Base-by-base conservation (phyloP, 2,113 vertebrate genomes). In the Todiramphus saurophagus region DNA sequence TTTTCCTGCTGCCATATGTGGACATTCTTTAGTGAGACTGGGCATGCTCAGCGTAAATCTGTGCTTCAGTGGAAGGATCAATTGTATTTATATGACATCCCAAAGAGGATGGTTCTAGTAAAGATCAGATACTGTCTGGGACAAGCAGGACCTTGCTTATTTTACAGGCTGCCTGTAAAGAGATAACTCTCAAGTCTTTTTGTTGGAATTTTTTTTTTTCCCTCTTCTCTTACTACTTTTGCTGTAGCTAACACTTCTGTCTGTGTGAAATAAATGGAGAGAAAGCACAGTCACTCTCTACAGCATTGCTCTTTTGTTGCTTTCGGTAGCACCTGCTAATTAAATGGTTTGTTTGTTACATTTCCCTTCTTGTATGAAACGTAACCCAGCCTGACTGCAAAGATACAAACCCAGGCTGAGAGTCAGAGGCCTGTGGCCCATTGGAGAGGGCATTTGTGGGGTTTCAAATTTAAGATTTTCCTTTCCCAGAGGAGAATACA, bases 301-400 rank as follows among this genome's bases (percentile, higher is more conserved):
- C 30, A 91, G 39, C 30, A 73, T 35, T 79, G 69, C n/a, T 92
- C 67, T 95, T 74, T 93, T 78, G 60, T 69, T 81, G 73, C 39
- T 68, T 89, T 84, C 69, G 68, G 62, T 35, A 87, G 35, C 75
- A 89, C 48, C 66, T 92, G 73, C 77, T 94, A 90, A 87, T 96
- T 92, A 86, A 95, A 89, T 4, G 1, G 30, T 83, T 88, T 63
- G 41, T 59, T 96, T 88, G 48, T 72, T 90, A 70, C 16, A 58
- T 84, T 82, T 89, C 18, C 24, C 7, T n/a, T 60, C 35, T 60
- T 27, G 7, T 83, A 70, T 48, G 33, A 83, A 92, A 86, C 21
- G 5, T 21, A 39, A 4, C 10, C 27, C 64, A 81, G 30, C 33
- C 46, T 67, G 35, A 24, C 25, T 51, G 75, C 39, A 89, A 83